A percentile compares a stretch with the other conserved stretches of the same genome.
Conservation (phyloP, 30 jellyfish, hydroid and myxozoan genomes). For the Cassiopea andromeda region DNA sequence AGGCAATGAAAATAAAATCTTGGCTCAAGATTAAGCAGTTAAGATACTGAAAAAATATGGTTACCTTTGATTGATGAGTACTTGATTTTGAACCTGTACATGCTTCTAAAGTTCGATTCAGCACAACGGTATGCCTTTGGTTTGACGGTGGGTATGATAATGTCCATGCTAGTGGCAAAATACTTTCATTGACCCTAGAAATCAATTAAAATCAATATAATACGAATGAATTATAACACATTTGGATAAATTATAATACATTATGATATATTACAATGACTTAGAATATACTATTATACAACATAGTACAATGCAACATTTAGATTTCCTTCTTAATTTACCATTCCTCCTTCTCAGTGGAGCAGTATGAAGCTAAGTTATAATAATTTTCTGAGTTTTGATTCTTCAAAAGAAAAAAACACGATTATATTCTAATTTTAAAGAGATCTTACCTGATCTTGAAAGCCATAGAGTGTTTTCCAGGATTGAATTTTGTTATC, state of each 20-base stretch:
- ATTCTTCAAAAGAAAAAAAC: neutral
- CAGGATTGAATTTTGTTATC: conserved; percentile 59
- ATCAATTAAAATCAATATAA: neutral
- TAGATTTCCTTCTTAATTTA: no score
- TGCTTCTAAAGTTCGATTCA: neutral
- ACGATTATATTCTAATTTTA: no score
- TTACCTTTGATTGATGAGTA: neutral
- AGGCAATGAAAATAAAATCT: no score
- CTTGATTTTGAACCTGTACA: conserved; percentile 13
- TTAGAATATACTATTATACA: no score
- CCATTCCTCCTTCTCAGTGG: no score
- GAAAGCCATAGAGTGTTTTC: conserved; percentile 39
- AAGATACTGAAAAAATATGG: neutral
- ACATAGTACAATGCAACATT: no score
- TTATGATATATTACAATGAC: no score
- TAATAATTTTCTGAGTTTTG: neutral
- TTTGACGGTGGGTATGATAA: conserved; percentile 67
- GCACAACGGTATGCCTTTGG: conserved; percentile 31
- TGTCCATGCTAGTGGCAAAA: conserved; percentile 35
- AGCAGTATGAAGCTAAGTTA: no score
- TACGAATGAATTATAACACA: neutral
- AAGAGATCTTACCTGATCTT: conserved; percentile 36
- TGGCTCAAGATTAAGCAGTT: no score
- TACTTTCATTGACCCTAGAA: conserved; percentile 8
- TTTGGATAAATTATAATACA: no score